Conservation (phyloP, 1,140 invertebrate genomes). For the Metopolophium dirhodum region DNA sequence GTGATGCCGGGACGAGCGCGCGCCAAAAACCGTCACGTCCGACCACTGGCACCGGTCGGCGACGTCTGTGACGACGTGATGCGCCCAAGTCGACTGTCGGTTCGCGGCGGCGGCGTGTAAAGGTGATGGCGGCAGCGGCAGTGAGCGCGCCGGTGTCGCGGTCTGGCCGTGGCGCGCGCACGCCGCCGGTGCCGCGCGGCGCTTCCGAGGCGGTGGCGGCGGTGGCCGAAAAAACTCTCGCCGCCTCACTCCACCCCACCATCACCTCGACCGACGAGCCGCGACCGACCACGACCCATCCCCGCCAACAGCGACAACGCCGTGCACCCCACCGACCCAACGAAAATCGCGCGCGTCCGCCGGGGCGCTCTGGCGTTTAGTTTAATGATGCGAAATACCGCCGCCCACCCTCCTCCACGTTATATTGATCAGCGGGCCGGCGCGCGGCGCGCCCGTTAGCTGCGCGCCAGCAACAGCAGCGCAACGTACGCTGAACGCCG, state of each 20-base stretch:
- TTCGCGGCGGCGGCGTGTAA: neutral
- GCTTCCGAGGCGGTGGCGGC: conserved; percentile 2
- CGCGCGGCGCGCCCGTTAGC: neutral
- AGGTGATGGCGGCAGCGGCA: neutral
- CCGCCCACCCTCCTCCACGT: neutral
- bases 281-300: neutral
- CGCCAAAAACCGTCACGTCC: neutral
- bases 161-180: neutral
- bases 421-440: conserved; percentile 40
- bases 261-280: neutral
- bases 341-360: conserved; percentile 26
- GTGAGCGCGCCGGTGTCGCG: neutral
- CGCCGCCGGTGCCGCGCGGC: neutral
- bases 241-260: neutral
- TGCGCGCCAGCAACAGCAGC: neutral
- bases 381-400: conserved; percentile 39
- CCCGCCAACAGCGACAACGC: neutral
- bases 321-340: neutral
- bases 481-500: neutral
- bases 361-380: conserved; percentile 43
- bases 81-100: conserved; percentile 40
- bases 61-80: neutral
- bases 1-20: neutral
- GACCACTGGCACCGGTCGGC: neutral
- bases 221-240: conserved; percentile 15